phyloP scores from a whole-genome alignment of 2,797 vertebrate species.

The Valencia hispanica region DNA sequence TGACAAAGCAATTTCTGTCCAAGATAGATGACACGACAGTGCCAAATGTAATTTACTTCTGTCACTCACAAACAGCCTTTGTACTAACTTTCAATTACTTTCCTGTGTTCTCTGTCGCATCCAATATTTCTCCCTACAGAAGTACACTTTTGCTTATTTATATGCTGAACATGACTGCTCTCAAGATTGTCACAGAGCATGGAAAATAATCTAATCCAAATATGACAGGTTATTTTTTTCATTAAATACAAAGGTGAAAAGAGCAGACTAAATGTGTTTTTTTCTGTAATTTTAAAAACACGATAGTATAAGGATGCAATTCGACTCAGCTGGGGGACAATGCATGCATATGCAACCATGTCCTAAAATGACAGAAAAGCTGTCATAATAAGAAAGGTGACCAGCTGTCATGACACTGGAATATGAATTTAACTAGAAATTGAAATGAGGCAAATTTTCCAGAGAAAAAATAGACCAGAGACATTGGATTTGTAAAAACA shows the following conservation, averaged over 20 bases:
- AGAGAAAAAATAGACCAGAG: background rate
- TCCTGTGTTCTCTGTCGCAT: background rate
- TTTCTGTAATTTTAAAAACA: background rate
- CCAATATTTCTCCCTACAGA: background rate
- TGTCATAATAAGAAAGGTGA: background rate
- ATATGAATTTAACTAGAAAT: background rate
- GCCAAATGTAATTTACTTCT: conserved; percentile 30
- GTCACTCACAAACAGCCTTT: conserved; percentile 32
- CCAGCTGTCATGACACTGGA: background rate
- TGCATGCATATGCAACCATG: background rate
- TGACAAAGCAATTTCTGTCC: conserved; percentile 36
- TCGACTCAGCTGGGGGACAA: background rate
- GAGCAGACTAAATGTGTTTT: background rate
- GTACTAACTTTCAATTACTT: conserved; percentile 23
- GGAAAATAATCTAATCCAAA: conserved; percentile 15
- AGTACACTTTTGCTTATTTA: conserved; percentile 10
- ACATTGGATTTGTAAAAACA: background rate
- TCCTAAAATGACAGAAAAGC: background rate
- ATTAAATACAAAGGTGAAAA: conserved; percentile 20
- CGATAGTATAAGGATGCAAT: background rate
- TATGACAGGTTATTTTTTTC: background rate
- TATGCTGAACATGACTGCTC: conserved; percentile 10
- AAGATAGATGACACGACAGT: background rate
- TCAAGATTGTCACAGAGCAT: conserved; percentile 14
- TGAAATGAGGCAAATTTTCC: background rate